phyloP scores from a whole-genome alignment of 2,888 invertebrate genomes.

The Dryomyza anilis region DNA sequence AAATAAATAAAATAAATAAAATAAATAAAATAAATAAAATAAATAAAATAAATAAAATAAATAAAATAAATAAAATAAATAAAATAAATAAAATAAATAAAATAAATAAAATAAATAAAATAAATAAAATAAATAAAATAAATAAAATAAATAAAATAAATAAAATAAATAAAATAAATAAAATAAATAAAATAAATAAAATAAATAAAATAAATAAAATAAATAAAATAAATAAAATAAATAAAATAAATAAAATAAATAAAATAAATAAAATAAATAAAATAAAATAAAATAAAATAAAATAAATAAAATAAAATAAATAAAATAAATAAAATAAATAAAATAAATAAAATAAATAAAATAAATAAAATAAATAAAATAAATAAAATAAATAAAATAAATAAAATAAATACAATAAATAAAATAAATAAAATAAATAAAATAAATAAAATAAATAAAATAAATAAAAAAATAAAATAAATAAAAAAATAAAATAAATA shows the following conservation, averaged over 20 bases:
- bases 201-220: constrained; percentile 7
- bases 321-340: neutral
- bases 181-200: constrained; percentile 6
- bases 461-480: neutral
- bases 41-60: too few species aligned
- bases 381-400: constrained; percentile 15
- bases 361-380: neutral
- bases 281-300: constrained; percentile 5
- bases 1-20: too few species aligned
- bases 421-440: neutral
- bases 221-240: constrained; percentile 11
- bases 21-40: too few species aligned
- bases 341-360: constrained; percentile 14
- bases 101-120: constrained; percentile 3
- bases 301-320: constrained; percentile 5
- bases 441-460: neutral
- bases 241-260: constrained; percentile 3
- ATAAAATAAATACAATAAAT: constrained; percentile 8
- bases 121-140: constrained; percentile 8
- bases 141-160: constrained; percentile 4
- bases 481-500: neutral
- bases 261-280: constrained; percentile 10
- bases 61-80: neutral
- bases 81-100: constrained; percentile 8
- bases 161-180: constrained; percentile 5